These are phyloP conservation scores for Unio pictorum DNA, from an alignment of 2,888 invertebrate genomes.

Conservation along the genomic window DNA sequence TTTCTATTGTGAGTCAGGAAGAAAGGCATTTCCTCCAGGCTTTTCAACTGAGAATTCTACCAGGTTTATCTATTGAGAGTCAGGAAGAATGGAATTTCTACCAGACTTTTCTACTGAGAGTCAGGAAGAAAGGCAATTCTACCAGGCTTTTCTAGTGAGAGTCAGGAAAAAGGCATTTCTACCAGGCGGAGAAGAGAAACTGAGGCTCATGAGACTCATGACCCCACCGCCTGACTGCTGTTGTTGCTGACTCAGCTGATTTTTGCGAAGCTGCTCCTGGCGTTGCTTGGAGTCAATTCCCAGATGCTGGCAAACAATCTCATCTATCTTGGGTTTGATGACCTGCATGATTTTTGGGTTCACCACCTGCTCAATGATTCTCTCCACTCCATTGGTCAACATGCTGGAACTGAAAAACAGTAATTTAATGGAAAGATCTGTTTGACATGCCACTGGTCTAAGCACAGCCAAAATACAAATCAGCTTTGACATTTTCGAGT, in stretches of 20 bases:
- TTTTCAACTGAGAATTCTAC: neutral
- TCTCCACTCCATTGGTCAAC: conserved; percentile 91
- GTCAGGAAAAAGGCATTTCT: conserved; percentile 1
- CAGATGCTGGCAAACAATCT: conserved; percentile 88
- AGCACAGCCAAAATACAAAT: too few relatives aligned
- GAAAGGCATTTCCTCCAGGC: neutral
- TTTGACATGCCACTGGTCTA: too few relatives aligned
- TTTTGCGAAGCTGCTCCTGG: conserved; percentile 43
- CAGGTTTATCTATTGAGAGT: neutral
- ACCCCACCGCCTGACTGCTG: conserved; percentile 29
- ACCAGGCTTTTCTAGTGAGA: too few relatives aligned
- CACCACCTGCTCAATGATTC: conserved; percentile 96
- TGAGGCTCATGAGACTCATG: conserved; percentile 20
- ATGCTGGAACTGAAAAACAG: conserved; percentile 82
- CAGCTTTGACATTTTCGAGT: too few relatives aligned
- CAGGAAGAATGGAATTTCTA: too few relatives aligned
- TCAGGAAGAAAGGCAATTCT: neutral
- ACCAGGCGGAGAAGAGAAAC: conserved; percentile 37
- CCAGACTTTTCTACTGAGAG: too few relatives aligned
- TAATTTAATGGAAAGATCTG: neutral
- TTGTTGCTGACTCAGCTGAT: conserved; percentile 43
- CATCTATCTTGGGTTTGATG: conserved; percentile 92
- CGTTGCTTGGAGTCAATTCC: conserved; percentile 78
- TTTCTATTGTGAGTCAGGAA: neutral
- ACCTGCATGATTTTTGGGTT: conserved; percentile 89